Conservation (phyloP, 2,888 invertebrate species). For the Tanytarsus gracilentus region DNA sequence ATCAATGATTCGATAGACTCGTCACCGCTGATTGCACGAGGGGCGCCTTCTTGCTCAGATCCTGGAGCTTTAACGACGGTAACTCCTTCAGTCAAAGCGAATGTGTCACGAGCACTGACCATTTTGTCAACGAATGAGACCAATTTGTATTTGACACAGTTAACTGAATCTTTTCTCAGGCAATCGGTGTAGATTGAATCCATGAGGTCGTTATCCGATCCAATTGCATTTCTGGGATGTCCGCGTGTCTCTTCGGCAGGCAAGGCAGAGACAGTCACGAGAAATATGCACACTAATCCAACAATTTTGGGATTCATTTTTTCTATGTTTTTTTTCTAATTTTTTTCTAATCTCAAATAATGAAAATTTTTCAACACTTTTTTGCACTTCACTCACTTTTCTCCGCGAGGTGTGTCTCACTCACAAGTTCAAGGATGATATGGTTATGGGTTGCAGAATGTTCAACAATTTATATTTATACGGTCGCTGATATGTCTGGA, state of each 20-base stretch:
- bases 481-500: constrained; percentile 17
- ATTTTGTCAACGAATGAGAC: constrained; percentile 80
- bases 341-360: not conserved
- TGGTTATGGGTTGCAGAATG: constrained; percentile 45
- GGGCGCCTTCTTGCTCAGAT: constrained; percentile 63
- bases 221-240: constrained; percentile 50
- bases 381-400: constrained; percentile 8
- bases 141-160: constrained; percentile 78
- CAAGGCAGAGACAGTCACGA: constrained; percentile 52
- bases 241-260: constrained; percentile 60
- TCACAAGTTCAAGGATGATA: constrained; percentile 44
- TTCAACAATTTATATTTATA: constrained; percentile 44
- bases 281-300: constrained; percentile 46
- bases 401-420: constrained; percentile 28
- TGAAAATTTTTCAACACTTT: constrained; percentile 24
- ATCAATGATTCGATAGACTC: constrained; percentile 56
- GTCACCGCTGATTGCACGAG: constrained; percentile 59
- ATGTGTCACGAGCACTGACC: constrained; percentile 69
- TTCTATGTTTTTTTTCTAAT: constrained; percentile 30
- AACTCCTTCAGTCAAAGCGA: constrained; percentile 71
- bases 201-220: constrained; percentile 68
- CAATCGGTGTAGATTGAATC: constrained; percentile 69
- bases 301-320: constrained; percentile 45
- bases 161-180: constrained; percentile 70
- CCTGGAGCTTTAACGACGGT: constrained; percentile 69